Evolutionary conservation across 1,140 invertebrate genomes (phyloP).

Genomic region (Himalopsyche phryganea): DNA sequence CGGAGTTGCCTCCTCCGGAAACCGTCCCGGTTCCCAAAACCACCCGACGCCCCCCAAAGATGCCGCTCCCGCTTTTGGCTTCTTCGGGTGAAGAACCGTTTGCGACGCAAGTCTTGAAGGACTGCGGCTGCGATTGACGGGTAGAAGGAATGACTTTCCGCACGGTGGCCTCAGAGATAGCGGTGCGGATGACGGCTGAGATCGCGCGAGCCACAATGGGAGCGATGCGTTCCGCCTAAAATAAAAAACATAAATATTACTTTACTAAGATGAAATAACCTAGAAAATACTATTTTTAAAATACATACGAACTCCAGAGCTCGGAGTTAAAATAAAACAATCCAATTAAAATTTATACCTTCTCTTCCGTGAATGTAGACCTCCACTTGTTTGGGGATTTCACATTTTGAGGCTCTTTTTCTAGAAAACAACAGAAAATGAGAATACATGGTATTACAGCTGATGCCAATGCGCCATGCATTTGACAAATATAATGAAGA

Average conservation of each 20-base stretch:
- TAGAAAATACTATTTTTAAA: too few relatives aligned
- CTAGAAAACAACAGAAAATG: too few relatives aligned
- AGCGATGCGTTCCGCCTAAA: slow-evolving; percentile 29
- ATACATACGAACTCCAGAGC: background rate
- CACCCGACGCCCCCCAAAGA: slow-evolving; percentile 19
- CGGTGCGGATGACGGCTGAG: slow-evolving; percentile 23
- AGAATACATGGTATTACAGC: too few relatives aligned
- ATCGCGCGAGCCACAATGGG: slow-evolving; percentile 28
- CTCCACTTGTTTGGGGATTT: slow-evolving; percentile 23
- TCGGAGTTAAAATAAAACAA: background rate
- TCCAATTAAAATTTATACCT: too few relatives aligned
- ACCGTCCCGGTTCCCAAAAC: slow-evolving; percentile 5
- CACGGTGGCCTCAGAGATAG: slow-evolving; percentile 8
- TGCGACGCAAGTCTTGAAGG: background rate
- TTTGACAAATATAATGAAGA: too few relatives aligned
- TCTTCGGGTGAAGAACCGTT: background rate
- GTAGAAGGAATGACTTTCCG: slow-evolving; percentile 18
- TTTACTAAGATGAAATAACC: too few relatives aligned
- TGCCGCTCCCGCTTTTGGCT: slow-evolving; percentile 5
- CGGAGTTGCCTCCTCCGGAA: background rate
- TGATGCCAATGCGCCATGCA: too few relatives aligned
- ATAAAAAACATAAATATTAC: background rate
- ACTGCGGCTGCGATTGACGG: slow-evolving; percentile 1
- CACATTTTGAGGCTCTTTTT: background rate
- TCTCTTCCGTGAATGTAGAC: slow-evolving; percentile 31